Conservation (phyloP, 2,888 invertebrate genomes). For the Drosophila limbata region DNA sequence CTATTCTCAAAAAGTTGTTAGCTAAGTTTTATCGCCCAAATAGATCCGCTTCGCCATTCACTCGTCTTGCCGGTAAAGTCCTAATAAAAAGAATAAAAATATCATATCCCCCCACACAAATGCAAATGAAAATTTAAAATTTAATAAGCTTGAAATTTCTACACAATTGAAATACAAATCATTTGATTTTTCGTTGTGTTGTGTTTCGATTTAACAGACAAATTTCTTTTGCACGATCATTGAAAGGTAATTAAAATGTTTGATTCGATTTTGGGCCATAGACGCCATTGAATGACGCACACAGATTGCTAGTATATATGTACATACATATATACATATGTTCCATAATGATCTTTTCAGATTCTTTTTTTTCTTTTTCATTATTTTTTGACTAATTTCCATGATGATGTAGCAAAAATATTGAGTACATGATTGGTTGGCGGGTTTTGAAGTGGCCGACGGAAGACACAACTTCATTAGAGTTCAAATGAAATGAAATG, state of each 20-base stretch:
- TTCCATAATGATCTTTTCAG: conserved; percentile 56
- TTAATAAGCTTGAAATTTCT: conserved; percentile 66
- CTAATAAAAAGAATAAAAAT: conserved; percentile 23
- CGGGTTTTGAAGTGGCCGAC: conserved; percentile 70
- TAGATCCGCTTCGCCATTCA: conserved; percentile 4
- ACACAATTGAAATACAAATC: conserved; percentile 58
- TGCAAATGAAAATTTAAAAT: conserved; percentile 49
- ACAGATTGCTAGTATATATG: conserved; percentile 9
- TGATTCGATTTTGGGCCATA: conserved; percentile 56
- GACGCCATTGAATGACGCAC: conserved; percentile 65
- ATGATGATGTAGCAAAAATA: conserved; percentile 58
- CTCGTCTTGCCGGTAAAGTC: conserved; percentile 6
- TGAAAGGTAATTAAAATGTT: conserved; percentile 84
- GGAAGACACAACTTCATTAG: conserved; percentile 75
- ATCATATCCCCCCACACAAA: conserved; percentile 25
- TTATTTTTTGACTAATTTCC: conserved; percentile 73
- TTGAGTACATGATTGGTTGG: conserved; percentile 71
- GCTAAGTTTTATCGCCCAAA: neutral
- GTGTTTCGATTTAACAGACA: conserved; percentile 40
- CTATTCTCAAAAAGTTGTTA: neutral
- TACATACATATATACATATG: conserved; percentile 39
- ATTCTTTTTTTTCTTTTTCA: conserved; percentile 26
- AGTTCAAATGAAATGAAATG: conserved; percentile 10
- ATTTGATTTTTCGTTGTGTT: conserved; percentile 26
- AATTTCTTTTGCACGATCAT: conserved; percentile 82